These are phyloP conservation scores for Lysandra bellargus DNA, from an alignment of 2,888 invertebrate genomes.

Conservation along the genomic window DNA sequence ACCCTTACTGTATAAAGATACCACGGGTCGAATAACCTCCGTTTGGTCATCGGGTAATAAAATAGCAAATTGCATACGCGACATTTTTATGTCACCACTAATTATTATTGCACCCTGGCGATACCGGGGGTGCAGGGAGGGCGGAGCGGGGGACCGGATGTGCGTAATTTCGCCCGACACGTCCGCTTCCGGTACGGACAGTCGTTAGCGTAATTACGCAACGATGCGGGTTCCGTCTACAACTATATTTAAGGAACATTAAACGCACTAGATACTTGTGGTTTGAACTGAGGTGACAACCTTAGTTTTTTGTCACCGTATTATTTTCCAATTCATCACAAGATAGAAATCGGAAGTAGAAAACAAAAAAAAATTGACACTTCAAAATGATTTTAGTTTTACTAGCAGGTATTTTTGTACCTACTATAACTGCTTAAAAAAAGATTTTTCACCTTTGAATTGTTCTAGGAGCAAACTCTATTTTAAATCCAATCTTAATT, in stretches of 20 bases:
- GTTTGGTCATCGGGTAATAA: not conserved
- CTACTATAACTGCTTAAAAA: too few relatives aligned
- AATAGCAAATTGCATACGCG: not conserved
- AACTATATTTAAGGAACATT: conserved; percentile 16
- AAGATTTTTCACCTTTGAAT: too few relatives aligned
- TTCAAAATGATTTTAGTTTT: too few relatives aligned
- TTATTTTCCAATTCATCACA: not conserved
- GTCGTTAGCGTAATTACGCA: conserved; percentile 41
- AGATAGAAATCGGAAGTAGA: not conserved
- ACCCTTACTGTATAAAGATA: not conserved
- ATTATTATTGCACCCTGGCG: conserved; percentile 68
- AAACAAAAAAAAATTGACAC: too few relatives aligned
- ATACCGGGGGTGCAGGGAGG: conserved; percentile 31
- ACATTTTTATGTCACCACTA: conserved; percentile 49
- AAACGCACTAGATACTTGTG: conserved; percentile 1
- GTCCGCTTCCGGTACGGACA: conserved; percentile 64
- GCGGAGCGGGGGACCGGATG: conserved; percentile 53
- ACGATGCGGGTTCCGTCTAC: conserved; percentile 41
- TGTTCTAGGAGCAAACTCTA: too few relatives aligned
- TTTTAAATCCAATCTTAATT: too few relatives aligned
- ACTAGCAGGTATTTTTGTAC: too few relatives aligned
- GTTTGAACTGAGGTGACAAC: not conserved
- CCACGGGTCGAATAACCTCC: too few relatives aligned
- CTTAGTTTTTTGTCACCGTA: not conserved
- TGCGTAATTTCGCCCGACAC: conserved; percentile 74